Base-by-base conservation (phyloP, 1,140 invertebrate species). In the Brachionus rotundiformis region DNA sequence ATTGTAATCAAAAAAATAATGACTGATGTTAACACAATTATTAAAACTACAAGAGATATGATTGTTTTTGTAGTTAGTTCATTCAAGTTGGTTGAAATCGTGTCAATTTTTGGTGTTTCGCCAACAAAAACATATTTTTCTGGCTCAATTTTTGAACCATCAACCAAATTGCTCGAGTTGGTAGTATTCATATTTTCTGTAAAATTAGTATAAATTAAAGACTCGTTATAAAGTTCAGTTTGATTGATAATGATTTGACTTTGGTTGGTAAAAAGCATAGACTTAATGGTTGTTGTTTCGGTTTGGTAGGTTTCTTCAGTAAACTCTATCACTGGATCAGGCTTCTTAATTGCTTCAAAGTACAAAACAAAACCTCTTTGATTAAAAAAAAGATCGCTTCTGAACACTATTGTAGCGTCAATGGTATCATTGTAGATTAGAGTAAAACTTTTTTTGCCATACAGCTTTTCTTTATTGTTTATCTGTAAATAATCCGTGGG, bases 401-500 rank as follows among this genome's bases (percentile, higher is more conserved):
- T 54, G 16, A 79, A 79, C n/a, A 63, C 54, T 10, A 79, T 54
- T 54, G 33, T 63, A 19, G 76, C 76, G 27, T 79, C 76, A 19
- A 25, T 27, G 23, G 76, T 59, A n/a, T 63, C 54, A 63, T 79
- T 79, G 36, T 54, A 79, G 16, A 79, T 36, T 36, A 59, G 29
- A 3, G 13, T 54, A 6, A 54, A 79, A 10, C 19, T 59, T 39
- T 79, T 79, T 79, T 54, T 33, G n/a, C 76, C 76, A 29, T 36
- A 79, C 2, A 33, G n/a, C 54, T 39, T 79, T 13, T 79, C 76
- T 16, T 79, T 79, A 29, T 79, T 54, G 36, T 79, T 79, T 29
- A 79, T 79, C 54, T 79, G 76, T 41, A 79, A 54, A 29, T 54
- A 79, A 23, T 79, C 76, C 7, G 76, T 79, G 0, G 76, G 76